Evolutionary conservation across 2,797 vertebrate genomes (phyloP).

Genomic region (Alosa sapidissima): DNA sequence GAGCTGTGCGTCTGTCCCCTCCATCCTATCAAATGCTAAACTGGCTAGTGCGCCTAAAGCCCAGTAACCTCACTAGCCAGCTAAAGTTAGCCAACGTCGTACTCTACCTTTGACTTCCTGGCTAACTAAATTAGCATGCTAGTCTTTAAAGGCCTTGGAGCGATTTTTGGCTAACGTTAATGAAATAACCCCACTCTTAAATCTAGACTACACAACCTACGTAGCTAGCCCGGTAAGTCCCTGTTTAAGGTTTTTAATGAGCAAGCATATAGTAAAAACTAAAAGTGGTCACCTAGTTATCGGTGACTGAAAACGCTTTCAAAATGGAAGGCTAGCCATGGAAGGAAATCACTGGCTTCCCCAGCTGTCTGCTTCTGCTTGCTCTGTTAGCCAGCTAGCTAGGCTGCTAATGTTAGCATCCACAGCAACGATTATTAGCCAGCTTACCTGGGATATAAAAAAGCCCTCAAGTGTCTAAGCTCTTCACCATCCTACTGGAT

Average conservation of each 20-base stretch:
- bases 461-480: constrained; percentile 15
- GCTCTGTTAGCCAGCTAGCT: not conserved
- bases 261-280: not conserved
- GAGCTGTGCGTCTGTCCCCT: not conserved
- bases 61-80: not conserved
- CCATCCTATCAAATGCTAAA: not conserved
- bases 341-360: not conserved
- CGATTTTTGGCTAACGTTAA: not conserved
- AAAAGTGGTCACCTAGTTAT: not conserved
- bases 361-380: not conserved
- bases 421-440: constrained; percentile 14
- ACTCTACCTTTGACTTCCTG: not conserved
- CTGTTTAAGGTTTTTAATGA: not conserved
- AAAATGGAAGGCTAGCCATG: constrained; percentile 22
- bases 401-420: not conserved
- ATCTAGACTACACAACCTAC: not conserved
- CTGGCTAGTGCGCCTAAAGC: not conserved
- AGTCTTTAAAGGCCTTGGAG: not conserved
- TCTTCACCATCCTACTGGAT: constrained; percentile 24
- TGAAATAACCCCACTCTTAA: not conserved
- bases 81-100: not conserved
- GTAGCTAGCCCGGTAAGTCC: too few relatives aligned
- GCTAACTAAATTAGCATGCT: not conserved
- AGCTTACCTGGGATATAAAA: constrained; percentile 26
- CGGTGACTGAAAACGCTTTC: not conserved